phyloP scores from a whole-genome alignment of 35 echinoderm and acorn worm genomes.

The Apostichopus japonicus region DNA sequence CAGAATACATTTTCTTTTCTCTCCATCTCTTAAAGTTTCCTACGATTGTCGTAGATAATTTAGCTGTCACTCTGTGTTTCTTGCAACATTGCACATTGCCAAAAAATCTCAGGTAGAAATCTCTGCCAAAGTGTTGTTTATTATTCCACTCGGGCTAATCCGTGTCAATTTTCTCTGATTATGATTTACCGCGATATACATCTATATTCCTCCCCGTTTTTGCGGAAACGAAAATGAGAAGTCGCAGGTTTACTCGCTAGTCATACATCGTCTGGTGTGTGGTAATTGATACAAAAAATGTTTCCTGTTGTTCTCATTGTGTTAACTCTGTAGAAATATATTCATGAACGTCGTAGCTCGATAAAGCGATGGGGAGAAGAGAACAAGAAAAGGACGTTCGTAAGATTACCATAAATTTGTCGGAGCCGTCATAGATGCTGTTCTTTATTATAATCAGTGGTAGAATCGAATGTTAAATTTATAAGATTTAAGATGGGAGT shows the following conservation, averaged over 20 bases:
- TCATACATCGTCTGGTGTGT: background rate
- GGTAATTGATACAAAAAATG: conserved; percentile 2
- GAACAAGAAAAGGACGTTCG: background rate
- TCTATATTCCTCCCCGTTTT: background rate
- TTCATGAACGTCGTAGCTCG: background rate
- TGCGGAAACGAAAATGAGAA: background rate
- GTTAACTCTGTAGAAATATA: background rate
- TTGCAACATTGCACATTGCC: background rate
- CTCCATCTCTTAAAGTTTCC: too few relatives aligned
- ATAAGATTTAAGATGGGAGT: too few relatives aligned
- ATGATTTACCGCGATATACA: background rate
- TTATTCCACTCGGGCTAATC: conserved; percentile 9
- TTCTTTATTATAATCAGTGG: too few relatives aligned
- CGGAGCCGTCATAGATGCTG: background rate
- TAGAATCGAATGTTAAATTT: too few relatives aligned
- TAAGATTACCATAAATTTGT: background rate
- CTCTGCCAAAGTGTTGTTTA: background rate
- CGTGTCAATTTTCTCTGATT: background rate
- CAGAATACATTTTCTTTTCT: too few relatives aligned
- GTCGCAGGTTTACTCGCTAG: background rate
- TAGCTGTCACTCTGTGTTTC: background rate
- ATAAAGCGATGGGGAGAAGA: background rate
- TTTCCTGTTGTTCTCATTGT: background rate
- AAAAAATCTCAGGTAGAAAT: too few relatives aligned
- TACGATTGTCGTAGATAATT: too few relatives aligned